Evolutionary conservation across 2,113 vertebrate species (phyloP).

Genomic region (Leuciscus idus): DNA sequence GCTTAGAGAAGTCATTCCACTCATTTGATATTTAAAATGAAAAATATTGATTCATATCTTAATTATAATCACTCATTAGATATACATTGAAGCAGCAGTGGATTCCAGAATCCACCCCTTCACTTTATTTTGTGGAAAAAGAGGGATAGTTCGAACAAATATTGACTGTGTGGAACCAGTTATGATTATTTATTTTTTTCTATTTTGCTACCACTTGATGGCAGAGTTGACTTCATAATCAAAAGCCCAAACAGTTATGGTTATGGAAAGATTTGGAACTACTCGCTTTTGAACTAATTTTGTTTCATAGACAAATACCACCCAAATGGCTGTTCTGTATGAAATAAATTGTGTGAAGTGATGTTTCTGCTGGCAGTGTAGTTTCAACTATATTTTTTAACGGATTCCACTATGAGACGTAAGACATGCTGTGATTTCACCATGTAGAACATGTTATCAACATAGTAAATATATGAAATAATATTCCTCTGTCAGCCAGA

Average conservation of each 20-base stretch:
- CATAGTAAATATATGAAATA: not conserved
- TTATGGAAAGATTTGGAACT: not conserved
- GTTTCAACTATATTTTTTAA: too few relatives aligned
- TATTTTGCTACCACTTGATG: constrained; percentile 24
- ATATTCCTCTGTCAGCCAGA: not conserved
- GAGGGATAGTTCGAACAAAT: not conserved
- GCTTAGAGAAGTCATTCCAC: too few relatives aligned
- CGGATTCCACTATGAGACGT: too few relatives aligned
- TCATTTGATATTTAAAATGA: too few relatives aligned
- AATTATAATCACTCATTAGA: too few relatives aligned
- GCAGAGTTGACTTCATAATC: constrained; percentile 33
- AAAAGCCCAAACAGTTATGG: not conserved
- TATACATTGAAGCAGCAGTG: too few relatives aligned
- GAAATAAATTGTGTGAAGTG: not conserved
- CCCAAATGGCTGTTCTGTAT: not conserved
- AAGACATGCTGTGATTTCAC: not conserved
- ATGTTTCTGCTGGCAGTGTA: too few relatives aligned
- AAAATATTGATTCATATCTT: too few relatives aligned
- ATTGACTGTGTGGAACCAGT: not conserved
- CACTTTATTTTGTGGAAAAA: not conserved
- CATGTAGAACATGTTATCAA: not conserved
- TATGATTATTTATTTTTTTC: not conserved
- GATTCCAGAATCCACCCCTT: too few relatives aligned
- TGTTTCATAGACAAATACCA: not conserved
- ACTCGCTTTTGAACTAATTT: not conserved